Evolutionary conservation across 1,140 invertebrate species (phyloP).

Genomic region (Trichonephila clavipes): DNA sequence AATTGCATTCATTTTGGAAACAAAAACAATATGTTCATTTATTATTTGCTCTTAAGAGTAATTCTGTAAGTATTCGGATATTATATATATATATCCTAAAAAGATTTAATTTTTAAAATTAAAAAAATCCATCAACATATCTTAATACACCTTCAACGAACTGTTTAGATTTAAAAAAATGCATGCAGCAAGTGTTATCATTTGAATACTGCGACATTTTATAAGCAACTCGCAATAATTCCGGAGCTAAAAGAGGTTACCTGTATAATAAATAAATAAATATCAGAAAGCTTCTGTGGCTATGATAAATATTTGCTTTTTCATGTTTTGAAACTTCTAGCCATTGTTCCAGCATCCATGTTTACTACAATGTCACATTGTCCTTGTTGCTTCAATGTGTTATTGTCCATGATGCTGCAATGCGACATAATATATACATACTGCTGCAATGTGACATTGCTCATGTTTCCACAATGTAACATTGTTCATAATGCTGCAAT

Average conservation of each 20-base stretch:
- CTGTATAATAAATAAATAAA: neutral
- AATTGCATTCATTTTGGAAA: neutral
- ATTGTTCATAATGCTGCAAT: neutral
- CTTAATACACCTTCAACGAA: neutral
- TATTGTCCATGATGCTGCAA: neutral
- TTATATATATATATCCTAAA: too few species aligned
- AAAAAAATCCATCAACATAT: neutral
- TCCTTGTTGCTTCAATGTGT: neutral
- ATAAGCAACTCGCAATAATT: neutral
- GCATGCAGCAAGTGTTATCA: neutral
- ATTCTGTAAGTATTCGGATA: too few species aligned
- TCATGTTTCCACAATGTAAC: neutral
- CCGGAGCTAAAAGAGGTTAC: neutral
- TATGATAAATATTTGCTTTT: neutral
- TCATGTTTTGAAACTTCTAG: neutral
- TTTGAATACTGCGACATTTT: neutral
- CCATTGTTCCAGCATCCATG: neutral
- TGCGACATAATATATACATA: neutral
- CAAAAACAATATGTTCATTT: too few species aligned
- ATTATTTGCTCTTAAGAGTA: too few species aligned
- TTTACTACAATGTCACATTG: neutral
- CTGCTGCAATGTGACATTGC: neutral
- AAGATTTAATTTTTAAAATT: neutral
- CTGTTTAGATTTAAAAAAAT: neutral
- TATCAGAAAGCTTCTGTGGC: neutral